Evolutionary conservation across 2,113 vertebrate genomes (phyloP).

Genomic region (Ciconia maguari): DNA sequence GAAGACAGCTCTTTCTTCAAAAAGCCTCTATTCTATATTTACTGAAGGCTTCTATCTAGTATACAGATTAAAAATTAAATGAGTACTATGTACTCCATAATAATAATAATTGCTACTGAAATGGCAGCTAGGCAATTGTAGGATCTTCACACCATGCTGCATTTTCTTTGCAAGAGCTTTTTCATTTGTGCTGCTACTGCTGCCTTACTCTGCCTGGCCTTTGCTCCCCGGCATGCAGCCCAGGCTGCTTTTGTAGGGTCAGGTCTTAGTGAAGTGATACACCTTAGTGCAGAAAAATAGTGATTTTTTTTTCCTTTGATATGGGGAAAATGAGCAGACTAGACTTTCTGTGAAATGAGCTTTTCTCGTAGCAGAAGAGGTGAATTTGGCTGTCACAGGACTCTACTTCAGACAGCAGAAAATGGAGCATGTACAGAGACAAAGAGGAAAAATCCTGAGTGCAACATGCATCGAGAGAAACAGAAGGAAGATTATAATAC

Average conservation of each 20-base stretch:
- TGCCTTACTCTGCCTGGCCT: no score
- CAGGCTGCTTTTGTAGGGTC: background rate
- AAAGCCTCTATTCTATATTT: background rate
- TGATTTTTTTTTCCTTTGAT: background rate
- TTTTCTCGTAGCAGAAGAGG: background rate
- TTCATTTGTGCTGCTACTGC: background rate
- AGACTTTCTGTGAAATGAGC: background rate
- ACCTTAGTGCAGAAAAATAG: accelerated
- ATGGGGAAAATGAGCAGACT: accelerated
- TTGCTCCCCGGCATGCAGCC: background rate
- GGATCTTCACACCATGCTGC: accelerated
- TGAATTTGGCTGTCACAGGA: background rate
- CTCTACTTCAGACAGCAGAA: background rate
- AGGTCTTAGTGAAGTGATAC: background rate
- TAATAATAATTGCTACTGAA: background rate
- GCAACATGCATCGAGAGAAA: background rate
- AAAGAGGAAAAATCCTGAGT: background rate
- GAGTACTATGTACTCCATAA: accelerated
- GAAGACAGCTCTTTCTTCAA: background rate
- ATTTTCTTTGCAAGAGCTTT: background rate
- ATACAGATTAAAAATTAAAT: background rate
- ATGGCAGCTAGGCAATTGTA: accelerated
- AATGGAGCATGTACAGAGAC: background rate
- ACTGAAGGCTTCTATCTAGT: no score
- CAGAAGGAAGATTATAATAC: background rate